Evolutionary conservation across 2,888 invertebrate species (phyloP).

Genomic region (Nebria salina): DNA sequence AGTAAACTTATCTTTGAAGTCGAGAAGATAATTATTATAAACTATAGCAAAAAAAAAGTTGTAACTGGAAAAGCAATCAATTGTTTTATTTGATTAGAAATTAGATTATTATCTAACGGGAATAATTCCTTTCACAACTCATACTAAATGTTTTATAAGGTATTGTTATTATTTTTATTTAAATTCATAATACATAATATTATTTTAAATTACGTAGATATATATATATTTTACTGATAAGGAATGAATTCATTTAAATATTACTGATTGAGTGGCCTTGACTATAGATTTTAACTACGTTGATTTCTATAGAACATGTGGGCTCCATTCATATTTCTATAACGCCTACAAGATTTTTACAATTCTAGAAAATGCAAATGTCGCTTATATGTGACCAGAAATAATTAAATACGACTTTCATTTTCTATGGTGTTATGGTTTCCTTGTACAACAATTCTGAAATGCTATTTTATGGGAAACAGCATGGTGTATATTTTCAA

Average conservation of each 20-base stretch:
- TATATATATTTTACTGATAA: neutral
- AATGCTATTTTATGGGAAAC: neutral
- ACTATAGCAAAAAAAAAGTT: no score
- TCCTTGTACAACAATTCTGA: neutral
- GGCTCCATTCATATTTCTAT: neutral
- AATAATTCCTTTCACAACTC: neutral
- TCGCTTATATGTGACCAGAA: constrained; percentile 9
- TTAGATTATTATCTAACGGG: neutral
- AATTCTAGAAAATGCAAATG: constrained; percentile 2
- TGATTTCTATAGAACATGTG: neutral
- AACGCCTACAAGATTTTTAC: constrained; percentile 6
- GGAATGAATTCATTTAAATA: neutral
- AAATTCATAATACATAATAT: neutral
- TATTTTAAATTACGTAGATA: neutral
- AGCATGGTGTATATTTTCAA: neutral
- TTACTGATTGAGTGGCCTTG: neutral
- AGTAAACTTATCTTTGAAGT: no score
- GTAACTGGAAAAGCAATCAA: no score
- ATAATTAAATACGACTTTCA: constrained; percentile 7
- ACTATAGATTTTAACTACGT: neutral
- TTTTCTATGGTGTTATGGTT: constrained; percentile 2
- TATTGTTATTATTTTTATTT: neutral
- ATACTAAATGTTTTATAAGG: neutral
- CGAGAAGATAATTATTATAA: no score
- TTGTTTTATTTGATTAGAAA: neutral